Evolutionary conservation across 2,888 invertebrate species (phyloP).

Genomic region (Meliscaeva auricollis): DNA sequence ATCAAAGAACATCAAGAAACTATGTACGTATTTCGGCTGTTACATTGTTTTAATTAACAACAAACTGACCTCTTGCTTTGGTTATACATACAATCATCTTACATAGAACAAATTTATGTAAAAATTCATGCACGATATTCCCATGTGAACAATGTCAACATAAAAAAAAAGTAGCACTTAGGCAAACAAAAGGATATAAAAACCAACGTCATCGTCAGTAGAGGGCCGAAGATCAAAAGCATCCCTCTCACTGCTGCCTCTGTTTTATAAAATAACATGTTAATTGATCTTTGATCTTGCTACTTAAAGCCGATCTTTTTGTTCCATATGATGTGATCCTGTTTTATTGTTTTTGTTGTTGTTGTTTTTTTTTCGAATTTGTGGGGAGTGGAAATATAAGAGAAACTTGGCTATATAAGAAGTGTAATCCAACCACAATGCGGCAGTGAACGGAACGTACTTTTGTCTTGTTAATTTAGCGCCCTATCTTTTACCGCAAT

Average conservation of each 20-base stretch:
- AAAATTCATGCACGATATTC: constrained; percentile 32
- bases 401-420: constrained; percentile 4
- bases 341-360: constrained; percentile 9
- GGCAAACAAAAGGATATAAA: constrained; percentile 63
- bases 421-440: constrained; percentile 56
- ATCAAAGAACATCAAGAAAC: constrained; percentile 10
- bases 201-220: neutral
- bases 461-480: constrained; percentile 73
- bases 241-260: constrained; percentile 51
- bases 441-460: constrained; percentile 70
- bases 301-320: constrained; percentile 72
- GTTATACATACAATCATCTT: neutral
- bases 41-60: constrained; percentile 14
- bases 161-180: constrained; percentile 16
- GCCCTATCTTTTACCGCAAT: constrained; percentile 72
- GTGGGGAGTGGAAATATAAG: constrained; percentile 35
- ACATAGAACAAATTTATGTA: neutral
- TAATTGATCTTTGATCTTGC: constrained; percentile 76
- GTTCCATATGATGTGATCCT: constrained; percentile 58
- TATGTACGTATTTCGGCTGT: constrained; percentile 8
- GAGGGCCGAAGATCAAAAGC: constrained; percentile 66
- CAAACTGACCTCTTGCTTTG: constrained; percentile 8
- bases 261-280: constrained; percentile 66
- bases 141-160: constrained; percentile 18
- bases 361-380: no score